phyloP scores from a whole-genome alignment of 2,888 invertebrate species.

The Zootermopsis nevadensis region DNA sequence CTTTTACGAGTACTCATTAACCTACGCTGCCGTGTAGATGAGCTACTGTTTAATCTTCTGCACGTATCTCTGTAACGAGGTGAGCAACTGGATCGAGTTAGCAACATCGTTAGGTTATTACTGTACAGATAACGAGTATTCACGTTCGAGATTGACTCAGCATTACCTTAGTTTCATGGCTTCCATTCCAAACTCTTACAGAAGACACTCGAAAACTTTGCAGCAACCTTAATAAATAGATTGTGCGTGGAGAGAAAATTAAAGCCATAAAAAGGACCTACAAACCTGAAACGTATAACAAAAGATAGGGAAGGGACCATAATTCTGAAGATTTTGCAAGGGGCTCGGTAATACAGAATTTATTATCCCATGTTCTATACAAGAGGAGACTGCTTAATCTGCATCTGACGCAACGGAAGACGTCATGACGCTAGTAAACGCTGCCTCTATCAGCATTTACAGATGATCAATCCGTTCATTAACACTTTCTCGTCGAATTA shows the following conservation, averaged over 20 bases:
- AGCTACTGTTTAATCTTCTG: not conserved
- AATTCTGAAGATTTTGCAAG: not conserved
- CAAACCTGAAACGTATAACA: slow-evolving; percentile 18
- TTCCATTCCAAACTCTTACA: not conserved
- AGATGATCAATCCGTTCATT: no score
- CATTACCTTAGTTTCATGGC: not conserved
- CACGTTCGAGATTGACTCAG: not conserved
- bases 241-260: slow-evolving; percentile 25
- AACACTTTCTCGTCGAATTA: no score
- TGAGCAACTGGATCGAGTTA: not conserved
- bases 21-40: not conserved
- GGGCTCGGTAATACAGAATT: not conserved
- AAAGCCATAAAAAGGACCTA: slow-evolving; percentile 10
- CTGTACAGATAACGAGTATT: not conserved
- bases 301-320: slow-evolving; percentile 8
- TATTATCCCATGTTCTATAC: slow-evolving; percentile 13
- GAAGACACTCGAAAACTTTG: slow-evolving; percentile 14
- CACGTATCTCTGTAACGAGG: not conserved
- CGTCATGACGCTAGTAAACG: no score
- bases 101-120: not conserved
- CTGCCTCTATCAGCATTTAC: no score
- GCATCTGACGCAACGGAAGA: not conserved
- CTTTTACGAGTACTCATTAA: not conserved
- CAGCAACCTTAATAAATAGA: slow-evolving; percentile 22
- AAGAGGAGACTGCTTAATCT: slow-evolving; percentile 1